Evolutionary conservation across 2,888 invertebrate genomes (phyloP), one percentile per base, ranked within the genome.

Genomic region (Macrosoma leucophasiata): DNA sequence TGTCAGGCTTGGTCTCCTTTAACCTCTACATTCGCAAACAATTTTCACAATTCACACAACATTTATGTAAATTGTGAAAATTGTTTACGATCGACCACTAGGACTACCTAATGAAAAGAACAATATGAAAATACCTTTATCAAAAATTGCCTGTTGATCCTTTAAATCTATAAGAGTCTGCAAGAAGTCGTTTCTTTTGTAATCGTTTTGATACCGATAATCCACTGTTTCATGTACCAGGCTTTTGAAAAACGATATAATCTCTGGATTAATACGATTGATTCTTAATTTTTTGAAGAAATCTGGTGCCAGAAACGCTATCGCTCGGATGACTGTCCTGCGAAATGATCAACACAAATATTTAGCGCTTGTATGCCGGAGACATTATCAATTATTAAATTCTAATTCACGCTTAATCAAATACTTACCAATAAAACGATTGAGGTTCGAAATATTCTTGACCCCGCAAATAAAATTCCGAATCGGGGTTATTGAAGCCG

Each of bases 121-220:
- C n/a, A n/a, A n/a, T n/a, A n/a, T n/a, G n/a, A n/a, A 17, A 4
- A 17, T 58, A 72, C 69, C 71, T 62, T 62, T 59, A 31, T 63
- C 58, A 24, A 58, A 58, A 25, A 52, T 52, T 58, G 53, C n/a
- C 30, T 26, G 12, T 17, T 58, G 66, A 46, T 84, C 76, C 47
- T 74, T 84, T 41, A 87, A 51, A 24, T 86, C 77, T 22, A 87
- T 86, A 5, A 88, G 62, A 3, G 86, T 67, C 52, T 87, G 85
- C 36, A 88, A 54, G 50, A 86, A 87, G 51, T 88, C 88, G 39
- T 84, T 81, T 24, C 86, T 60, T 15, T 62, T 69, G 31, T 74
- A 62, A 3, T 55, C 51, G 45, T 78, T 52, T 24, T 59, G 61
- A 36, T 69, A 49, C 1, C 85, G 60, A 41, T 73, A 72, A 9